Evolutionary conservation across 2,888 invertebrate species (phyloP).

Genomic region (Hydrotaea diabolus): DNA sequence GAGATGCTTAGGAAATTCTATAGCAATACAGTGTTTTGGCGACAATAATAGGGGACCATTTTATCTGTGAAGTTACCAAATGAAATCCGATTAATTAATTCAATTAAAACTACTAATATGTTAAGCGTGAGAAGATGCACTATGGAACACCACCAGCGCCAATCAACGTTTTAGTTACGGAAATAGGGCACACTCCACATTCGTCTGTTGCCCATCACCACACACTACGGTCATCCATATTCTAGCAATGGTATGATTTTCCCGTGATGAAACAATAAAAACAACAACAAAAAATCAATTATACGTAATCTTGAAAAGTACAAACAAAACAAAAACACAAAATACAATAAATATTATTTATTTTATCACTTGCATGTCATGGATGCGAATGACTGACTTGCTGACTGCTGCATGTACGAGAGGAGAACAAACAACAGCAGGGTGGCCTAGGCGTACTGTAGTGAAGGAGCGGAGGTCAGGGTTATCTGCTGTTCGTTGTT

Average conservation of each 20-base stretch:
- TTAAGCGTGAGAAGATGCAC: too few relatives aligned
- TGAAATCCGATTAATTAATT: too few relatives aligned
- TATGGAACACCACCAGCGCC: too few relatives aligned
- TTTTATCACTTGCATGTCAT: slow-evolving; percentile 53
- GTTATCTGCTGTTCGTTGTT: slow-evolving; percentile 52
- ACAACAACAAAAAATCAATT: slow-evolving; percentile 7
- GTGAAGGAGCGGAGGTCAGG: slow-evolving; percentile 53
- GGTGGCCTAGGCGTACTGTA: not conserved
- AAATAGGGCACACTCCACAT: too few relatives aligned
- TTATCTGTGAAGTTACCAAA: too few relatives aligned
- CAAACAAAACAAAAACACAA: slow-evolving; percentile 27
- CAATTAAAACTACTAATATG: too few relatives aligned
- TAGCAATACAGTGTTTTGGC: too few relatives aligned
- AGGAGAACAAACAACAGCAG: not conserved
- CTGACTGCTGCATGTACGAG: slow-evolving; percentile 1
- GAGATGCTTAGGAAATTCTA: too few relatives aligned
- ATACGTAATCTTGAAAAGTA: slow-evolving; percentile 24
- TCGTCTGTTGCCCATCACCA: not conserved
- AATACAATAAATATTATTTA: slow-evolving; percentile 46
- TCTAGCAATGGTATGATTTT: too few relatives aligned
- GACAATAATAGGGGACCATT: too few relatives aligned
- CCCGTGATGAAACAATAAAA: too few relatives aligned
- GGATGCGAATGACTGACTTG: not conserved
- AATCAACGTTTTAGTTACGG: too few relatives aligned
- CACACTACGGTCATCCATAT: not conserved